Base-by-base conservation (phyloP, 2,888 invertebrate genomes). In the Drepana falcataria region DNA sequence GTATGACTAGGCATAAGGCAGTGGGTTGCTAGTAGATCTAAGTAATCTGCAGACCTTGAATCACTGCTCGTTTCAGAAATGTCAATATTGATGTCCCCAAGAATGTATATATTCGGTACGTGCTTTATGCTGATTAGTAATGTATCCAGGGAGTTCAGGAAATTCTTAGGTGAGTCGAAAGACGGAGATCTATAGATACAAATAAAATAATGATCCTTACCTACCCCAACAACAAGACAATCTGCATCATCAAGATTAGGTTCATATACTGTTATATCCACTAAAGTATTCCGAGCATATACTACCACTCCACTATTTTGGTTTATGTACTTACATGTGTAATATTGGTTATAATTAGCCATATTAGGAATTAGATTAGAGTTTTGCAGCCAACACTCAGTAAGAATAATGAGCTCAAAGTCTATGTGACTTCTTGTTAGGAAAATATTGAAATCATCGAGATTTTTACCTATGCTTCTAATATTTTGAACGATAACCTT, bases 111-210 rank as follows among this genome's bases (percentile, higher is more conserved):
- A 6, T 3, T 6, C 2, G 3, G 41, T 4, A 7, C 7, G 41
- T 41, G 3, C 41, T 6, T 41, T 2, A 41, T 3, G 3, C 7
- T 2, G 5, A 41, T 3, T 41, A 41, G 6, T 6, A 41, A 6
- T 7, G 3, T 41, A 3, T 41, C 41, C 3, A 41, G 6, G 6
- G 41, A 7, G 6, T 41, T 41, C 3, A 41, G 6, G 7, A 41
- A 41, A 7, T 41, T 41, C 2, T 4, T 41, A 4, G 48, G 34
- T 1, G 54, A 55, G 6, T n/a, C 47, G 47, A 55, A 55, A 0
- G 55, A 52, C 3, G 55, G 52, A 6, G 55, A 52, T 33, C 55
- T 52, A 34, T 52, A 55, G 6, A 55, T 35, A 9, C 55, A 55
- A 34, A 49, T 21, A 51, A 35, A 49, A 21, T 9, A 35, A 35